Evolutionary conservation across 2,113 vertebrate species (phyloP), one percentile per base, ranked within the genome.

Genomic region (Nothobranchius furzeri): DNA sequence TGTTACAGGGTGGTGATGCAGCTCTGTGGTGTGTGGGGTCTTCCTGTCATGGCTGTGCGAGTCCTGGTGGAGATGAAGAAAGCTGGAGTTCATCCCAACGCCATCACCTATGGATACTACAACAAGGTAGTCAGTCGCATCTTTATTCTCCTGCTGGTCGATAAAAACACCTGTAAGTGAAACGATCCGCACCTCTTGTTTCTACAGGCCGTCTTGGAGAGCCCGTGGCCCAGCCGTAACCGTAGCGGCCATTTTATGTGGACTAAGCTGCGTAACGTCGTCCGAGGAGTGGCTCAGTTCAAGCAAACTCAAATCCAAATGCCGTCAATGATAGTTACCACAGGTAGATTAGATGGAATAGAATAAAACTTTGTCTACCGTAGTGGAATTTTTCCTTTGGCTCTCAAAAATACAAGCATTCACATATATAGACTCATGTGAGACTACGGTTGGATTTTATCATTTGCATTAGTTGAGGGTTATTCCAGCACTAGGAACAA

Each of bases 1-100:
- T 99, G 97, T 86, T 99, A 99, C 88, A 93, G 98, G 78, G 96
- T 98, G 68, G 91, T 99, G 49, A 98, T 99, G 97, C 96, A 98
- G 88, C 94, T 99, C 60, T 99, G 97, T 59, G 97, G 97, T 13
- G 85, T 96, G 66, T 98, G 95, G 94, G 92, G 93, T 47, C 94
- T 97, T 58, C 98, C 97, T 58, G 95, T 98, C 50, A 93, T 98
- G 93, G 98, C 98, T 2, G 97, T 99, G 61, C 93, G 95, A 80
- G 96, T 98, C 59, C 90, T 97, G 60, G 95, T 97, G 80, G 97
- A 99, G 92, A 99, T 99, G 96, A 98, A 96, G 86, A 96, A 93
- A 88, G 95, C 96, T 64, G 96, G 95, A 65, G 93, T 99, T 66
- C 92, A 94, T 8, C 96, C 96, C 48, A 99, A 99, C 81, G 98